phyloP scores from a whole-genome alignment of 2,888 invertebrate species.

The Phanerotoma sp. region DNA sequence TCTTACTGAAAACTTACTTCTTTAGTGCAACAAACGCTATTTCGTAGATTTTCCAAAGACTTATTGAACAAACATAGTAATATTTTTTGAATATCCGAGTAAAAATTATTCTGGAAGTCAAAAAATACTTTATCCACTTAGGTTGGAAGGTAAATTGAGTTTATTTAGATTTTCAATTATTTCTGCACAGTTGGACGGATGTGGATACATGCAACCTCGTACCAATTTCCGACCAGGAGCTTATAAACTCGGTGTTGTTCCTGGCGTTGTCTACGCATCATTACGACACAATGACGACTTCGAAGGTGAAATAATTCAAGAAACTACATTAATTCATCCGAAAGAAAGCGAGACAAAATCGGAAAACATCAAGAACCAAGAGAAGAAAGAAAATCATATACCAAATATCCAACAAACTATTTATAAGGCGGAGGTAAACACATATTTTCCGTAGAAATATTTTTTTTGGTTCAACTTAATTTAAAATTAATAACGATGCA shows the following conservation, averaged over 20 bases:
- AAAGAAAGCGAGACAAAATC: slow-evolving; percentile 31
- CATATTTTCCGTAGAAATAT: too few relatives aligned
- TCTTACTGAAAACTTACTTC: too few relatives aligned
- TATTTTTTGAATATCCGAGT: too few relatives aligned
- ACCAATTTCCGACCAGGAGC: slow-evolving; percentile 44
- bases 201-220: slow-evolving; percentile 53
- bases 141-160: slow-evolving; percentile 9
- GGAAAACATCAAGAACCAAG: slow-evolving; percentile 20
- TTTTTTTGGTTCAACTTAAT: too few relatives aligned
- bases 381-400: slow-evolving; percentile 23
- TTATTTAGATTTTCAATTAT: slow-evolving; percentile 34
- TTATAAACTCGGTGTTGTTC: slow-evolving; percentile 42
- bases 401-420: too few relatives aligned
- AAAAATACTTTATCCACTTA: too few relatives aligned
- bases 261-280: slow-evolving; percentile 44
- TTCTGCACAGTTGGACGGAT: slow-evolving; percentile 47
- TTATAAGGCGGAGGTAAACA: slow-evolving; percentile 29
- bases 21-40: too few relatives aligned
- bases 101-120: too few relatives aligned
- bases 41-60: too few relatives aligned
- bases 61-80: too few relatives aligned
- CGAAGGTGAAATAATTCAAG: slow-evolving; percentile 37
- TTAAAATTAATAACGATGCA: too few relatives aligned
- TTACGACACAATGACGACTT: slow-evolving; percentile 40
- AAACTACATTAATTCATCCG: slow-evolving; percentile 34